A percentile compares a stretch with the other conserved stretches of the same genome.
These are phyloP conservation scores for Diachasma alloeum DNA, from an alignment of 1,140 invertebrate genomes.

Conservation along the genomic window DNA sequence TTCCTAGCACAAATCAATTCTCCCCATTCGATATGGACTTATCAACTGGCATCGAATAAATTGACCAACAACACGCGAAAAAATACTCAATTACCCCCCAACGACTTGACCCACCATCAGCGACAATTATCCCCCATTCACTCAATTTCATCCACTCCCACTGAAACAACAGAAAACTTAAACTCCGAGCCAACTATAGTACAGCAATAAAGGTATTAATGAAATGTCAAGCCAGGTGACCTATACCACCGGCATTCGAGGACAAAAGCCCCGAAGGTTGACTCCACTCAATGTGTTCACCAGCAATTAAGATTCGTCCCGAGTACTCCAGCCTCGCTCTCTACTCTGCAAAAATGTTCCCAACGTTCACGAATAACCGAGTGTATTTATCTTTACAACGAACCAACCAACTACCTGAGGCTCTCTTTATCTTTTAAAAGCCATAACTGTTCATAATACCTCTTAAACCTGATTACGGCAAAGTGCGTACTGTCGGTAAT, in stretches of 20 bases:
- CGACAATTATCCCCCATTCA: too few relatives aligned
- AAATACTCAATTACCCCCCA: too few relatives aligned
- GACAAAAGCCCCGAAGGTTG: constrained; percentile 21
- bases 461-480: neutral
- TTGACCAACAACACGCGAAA: too few relatives aligned
- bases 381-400: neutral
- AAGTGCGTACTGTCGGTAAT: neutral
- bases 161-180: neutral
- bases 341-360: neutral
- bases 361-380: neutral
- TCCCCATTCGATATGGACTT: too few relatives aligned
- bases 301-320: neutral
- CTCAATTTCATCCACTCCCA: too few relatives aligned
- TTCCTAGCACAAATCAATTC: too few relatives aligned
- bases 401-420: neutral
- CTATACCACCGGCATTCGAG: neutral
- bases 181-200: neutral
- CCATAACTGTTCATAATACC: neutral
- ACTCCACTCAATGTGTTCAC: constrained; percentile 16
- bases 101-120: too few relatives aligned
- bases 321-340: neutral
- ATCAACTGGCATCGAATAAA: too few relatives aligned
- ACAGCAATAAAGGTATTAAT: neutral
- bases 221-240: constrained; percentile 4
- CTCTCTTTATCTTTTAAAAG: neutral